These are phyloP conservation scores for Cordilura impudica DNA, from an alignment of 2,888 invertebrate species.

Conservation along the genomic window DNA sequence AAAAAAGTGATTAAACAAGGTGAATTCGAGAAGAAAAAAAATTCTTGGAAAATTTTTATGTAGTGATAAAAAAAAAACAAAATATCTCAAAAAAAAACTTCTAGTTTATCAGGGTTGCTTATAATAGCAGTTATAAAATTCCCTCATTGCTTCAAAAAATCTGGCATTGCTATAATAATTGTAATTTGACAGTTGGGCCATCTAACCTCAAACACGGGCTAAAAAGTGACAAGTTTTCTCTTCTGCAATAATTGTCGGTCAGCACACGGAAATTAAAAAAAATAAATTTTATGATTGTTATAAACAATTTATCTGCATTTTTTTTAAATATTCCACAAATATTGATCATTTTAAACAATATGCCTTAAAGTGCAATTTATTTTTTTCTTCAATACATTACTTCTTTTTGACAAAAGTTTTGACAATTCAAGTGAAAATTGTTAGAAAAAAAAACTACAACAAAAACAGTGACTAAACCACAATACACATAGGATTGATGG, in stretches of 20 bases:
- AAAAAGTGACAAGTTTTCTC: constrained; percentile 59
- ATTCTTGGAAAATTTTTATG: not conserved
- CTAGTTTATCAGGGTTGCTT: constrained; percentile 38
- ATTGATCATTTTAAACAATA: constrained; percentile 4
- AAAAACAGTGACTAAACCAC: constrained; percentile 47
- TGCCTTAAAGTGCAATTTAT: constrained; percentile 29
- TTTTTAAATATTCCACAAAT: not conserved
- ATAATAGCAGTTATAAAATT: not conserved
- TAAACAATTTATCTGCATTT: constrained; percentile 1
- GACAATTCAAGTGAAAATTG: constrained; percentile 39
- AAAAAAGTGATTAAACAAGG: not conserved
- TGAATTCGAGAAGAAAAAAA: not conserved
- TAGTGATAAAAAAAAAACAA: constrained; percentile 9
- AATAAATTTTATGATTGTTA: constrained; percentile 2
- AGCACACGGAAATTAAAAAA: constrained; percentile 41
- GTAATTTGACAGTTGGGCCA: constrained; percentile 52
- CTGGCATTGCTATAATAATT: constrained; percentile 27
- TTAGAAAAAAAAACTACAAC: constrained; percentile 53
- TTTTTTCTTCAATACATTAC: not conserved
- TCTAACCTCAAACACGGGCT: constrained; percentile 61
- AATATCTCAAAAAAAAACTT: not conserved
- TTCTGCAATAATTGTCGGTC: constrained; percentile 47
- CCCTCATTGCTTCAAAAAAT: not conserved
- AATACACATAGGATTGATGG: constrained; percentile 52
- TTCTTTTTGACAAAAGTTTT: constrained; percentile 29